Conservation (phyloP, 2,888 invertebrate species). For the Phymatocera aterrima region DNA sequence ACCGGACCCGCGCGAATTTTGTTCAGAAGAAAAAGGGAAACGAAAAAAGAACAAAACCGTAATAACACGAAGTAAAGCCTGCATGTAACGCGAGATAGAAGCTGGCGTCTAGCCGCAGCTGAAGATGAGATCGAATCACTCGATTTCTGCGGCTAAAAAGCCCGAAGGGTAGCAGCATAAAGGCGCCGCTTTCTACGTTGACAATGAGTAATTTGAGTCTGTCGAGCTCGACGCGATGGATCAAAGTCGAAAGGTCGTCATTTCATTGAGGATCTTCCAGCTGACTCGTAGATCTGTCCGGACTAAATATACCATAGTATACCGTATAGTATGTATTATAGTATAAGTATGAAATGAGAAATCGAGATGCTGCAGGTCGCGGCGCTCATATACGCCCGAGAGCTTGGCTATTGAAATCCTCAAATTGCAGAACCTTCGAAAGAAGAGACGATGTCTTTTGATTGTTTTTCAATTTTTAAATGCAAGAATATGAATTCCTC, state of each 20-base stretch:
- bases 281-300: background rate
- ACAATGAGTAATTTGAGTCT: conserved; percentile 40
- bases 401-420: too few species aligned
- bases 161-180: background rate
- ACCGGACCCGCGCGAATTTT: too few species aligned
- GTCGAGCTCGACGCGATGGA: conserved; percentile 21
- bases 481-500: too few species aligned
- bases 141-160: conserved; percentile 25
- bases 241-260: conserved; percentile 6
- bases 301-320: conserved; percentile 5
- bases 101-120: background rate
- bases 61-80: too few species aligned
- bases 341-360: too few species aligned
- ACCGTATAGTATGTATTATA: too few species aligned
- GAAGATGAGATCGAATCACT: conserved; percentile 25
- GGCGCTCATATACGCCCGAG: too few species aligned
- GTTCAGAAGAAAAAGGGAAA: too few species aligned
- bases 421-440: too few species aligned
- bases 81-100: conserved; percentile 11
- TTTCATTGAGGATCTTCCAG: conserved; percentile 27
- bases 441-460: too few species aligned
- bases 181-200: conserved; percentile 24
- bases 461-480: too few species aligned
- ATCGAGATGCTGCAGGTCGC: conserved; percentile 6
- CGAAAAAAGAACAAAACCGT: too few species aligned